Conservation (phyloP, 1,140 invertebrate species). For the Hypothenemus hampei region DNA sequence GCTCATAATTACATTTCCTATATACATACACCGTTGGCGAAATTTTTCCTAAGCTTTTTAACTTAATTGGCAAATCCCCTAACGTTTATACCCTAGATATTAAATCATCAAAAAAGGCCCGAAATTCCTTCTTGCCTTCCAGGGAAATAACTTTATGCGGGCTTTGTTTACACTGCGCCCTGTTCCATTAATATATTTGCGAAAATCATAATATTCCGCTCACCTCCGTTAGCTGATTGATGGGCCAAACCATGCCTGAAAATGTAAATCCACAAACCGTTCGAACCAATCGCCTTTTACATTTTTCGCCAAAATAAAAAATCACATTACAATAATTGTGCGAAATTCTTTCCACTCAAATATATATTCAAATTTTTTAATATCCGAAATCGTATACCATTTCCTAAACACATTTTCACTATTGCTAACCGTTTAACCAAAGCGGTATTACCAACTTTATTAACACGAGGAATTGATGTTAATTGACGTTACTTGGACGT, state of each 20-base stretch:
- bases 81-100: slow-evolving; percentile 18
- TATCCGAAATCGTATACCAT: too few species aligned
- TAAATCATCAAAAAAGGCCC: slow-evolving; percentile 22
- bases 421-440: too few species aligned
- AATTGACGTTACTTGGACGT: too few species aligned
- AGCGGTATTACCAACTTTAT: too few species aligned
- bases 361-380: slow-evolving; percentile 6
- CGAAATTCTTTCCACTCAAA: neutral
- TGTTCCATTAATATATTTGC: slow-evolving; percentile 24
- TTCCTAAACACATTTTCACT: too few species aligned
- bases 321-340: slow-evolving; percentile 3
- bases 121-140: slow-evolving; percentile 11
- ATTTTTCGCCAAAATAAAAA: slow-evolving; percentile 8
- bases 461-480: too few species aligned
- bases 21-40: neutral
- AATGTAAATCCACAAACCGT: slow-evolving; percentile 18
- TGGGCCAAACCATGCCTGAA: slow-evolving; percentile 17
- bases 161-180: slow-evolving; percentile 24
- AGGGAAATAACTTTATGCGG: slow-evolving; percentile 23
- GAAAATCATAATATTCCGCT: slow-evolving; percentile 23
- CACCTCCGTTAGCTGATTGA: slow-evolving; percentile 20
- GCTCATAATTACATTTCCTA: slow-evolving; percentile 10
- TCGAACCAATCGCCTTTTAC: slow-evolving; percentile 10
- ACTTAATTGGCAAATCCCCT: slow-evolving; percentile 16
- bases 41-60: slow-evolving; percentile 19